Evolutionary conservation across 2,797 vertebrate genomes (phyloP).

Genomic region (Manis javanica): DNA sequence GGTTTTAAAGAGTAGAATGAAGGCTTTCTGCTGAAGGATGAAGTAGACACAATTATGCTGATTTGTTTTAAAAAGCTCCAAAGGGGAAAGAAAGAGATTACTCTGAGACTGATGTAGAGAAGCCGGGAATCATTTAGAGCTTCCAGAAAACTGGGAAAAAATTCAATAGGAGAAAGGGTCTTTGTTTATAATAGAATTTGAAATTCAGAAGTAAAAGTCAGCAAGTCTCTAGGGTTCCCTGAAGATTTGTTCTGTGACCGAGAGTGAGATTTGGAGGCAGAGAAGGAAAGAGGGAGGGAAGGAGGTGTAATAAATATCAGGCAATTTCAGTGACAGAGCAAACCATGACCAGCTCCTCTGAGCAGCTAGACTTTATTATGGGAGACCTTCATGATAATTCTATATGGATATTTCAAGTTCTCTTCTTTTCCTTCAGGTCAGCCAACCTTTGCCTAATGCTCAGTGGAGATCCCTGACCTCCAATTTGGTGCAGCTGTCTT

Average conservation of each 20-base stretch:
- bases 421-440: not conserved
- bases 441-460: not conserved
- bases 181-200: slow-evolving; percentile 19
- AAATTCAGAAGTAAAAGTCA: slow-evolving; percentile 52
- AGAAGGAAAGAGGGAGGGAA: not conserved
- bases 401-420: not conserved
- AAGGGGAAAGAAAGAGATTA: not conserved
- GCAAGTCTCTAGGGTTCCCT: not conserved
- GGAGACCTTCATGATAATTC: not conserved
- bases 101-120: not conserved
- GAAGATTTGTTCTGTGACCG: not conserved
- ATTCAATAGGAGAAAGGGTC: slow-evolving; percentile 2
- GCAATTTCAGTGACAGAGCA: not conserved
- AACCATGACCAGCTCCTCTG: not conserved
- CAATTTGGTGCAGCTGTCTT: not conserved
- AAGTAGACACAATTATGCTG: slow-evolving; percentile 49
- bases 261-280: not conserved
- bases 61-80: slow-evolving; percentile 54
- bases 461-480: not conserved
- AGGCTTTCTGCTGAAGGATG: slow-evolving; percentile 47
- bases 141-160: slow-evolving; percentile 36
- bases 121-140: slow-evolving; percentile 47
- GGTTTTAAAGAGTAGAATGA: slow-evolving; percentile 52
- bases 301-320: not conserved
- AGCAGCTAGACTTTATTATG: not conserved